Evolutionary conservation across 2,113 vertebrate genomes (phyloP).

Genomic region (Struthio camelus): DNA sequence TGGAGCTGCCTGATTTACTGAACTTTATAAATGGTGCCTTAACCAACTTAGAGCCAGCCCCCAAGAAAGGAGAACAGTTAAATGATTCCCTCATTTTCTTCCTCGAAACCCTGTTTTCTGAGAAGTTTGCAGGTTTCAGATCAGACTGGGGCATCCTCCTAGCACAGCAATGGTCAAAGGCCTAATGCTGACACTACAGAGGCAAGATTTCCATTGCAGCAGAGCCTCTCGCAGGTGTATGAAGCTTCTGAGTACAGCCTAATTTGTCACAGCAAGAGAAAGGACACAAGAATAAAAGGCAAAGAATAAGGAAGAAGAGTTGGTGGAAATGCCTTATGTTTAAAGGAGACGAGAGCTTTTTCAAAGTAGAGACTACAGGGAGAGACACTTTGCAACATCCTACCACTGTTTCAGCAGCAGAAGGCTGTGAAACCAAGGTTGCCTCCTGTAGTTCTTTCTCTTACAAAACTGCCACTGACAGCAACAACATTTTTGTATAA

Average conservation of each 20-base stretch:
- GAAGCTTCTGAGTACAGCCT: background rate
- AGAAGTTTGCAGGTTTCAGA: background rate
- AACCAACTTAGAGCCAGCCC: background rate
- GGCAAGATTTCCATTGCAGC: background rate
- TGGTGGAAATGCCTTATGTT: background rate
- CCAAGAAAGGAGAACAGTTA: background rate
- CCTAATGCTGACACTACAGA: background rate
- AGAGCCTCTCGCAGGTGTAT: accelerated
- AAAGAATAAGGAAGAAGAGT: background rate
- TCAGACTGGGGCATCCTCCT: background rate
- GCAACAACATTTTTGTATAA: background rate
- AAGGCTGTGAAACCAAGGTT: background rate
- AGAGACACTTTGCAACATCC: background rate
- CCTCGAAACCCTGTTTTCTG: background rate
- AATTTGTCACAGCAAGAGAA: background rate
- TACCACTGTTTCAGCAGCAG: background rate
- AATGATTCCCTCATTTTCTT: background rate
- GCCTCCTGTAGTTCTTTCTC: background rate
- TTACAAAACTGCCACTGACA: background rate
- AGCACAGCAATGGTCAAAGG: background rate
- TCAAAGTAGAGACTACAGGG: background rate
- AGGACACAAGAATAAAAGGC: background rate
- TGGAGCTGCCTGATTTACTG: background rate
- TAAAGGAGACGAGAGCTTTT: background rate
- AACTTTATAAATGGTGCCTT: background rate